phyloP scores from a whole-genome alignment of 2,888 invertebrate genomes.

The Clanis bilineata region DNA sequence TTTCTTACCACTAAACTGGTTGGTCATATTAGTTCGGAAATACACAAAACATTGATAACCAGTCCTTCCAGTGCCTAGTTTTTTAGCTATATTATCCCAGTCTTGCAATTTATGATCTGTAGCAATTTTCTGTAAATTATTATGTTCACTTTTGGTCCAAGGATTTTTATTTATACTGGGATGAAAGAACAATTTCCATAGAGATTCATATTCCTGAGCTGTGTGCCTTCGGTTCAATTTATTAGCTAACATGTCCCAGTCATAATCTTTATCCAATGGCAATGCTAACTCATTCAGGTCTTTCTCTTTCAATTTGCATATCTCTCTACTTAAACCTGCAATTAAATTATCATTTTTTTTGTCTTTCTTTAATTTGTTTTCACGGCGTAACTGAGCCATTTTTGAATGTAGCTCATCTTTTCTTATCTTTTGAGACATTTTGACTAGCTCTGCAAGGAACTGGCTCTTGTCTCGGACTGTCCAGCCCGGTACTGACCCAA shows the following conservation, averaged over 20 bases:
- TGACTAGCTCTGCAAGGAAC: conserved; percentile 73
- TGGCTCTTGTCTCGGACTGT: conserved; percentile 81
- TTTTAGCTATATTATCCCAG: conserved; percentile 85
- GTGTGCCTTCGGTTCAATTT: conserved; percentile 80
- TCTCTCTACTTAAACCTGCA: conserved; percentile 35
- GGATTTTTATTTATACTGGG: conserved; percentile 83
- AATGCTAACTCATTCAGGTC: conserved; percentile 52
- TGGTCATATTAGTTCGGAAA: conserved; percentile 78
- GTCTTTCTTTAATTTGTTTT: conserved; percentile 24
- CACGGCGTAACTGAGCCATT: conserved; percentile 42
- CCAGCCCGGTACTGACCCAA: conserved; percentile 76
- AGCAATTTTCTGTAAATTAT: conserved; percentile 49
- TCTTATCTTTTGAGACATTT: conserved; percentile 49
- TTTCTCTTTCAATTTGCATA: conserved; percentile 40
- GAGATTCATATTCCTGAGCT: conserved; percentile 84
- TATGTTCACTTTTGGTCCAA: conserved; percentile 60
- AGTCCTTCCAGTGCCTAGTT: conserved; percentile 82
- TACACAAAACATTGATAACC: conserved; percentile 88
- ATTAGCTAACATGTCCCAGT: conserved; percentile 82
- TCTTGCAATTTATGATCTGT: conserved; percentile 73
- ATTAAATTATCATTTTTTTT: conserved; percentile 34
- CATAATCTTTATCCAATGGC: conserved; percentile 71
- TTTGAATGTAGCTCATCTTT: conserved; percentile 40
- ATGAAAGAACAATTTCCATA: conserved; percentile 88
- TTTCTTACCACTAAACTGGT: conserved; percentile 52